phyloP scores from a whole-genome alignment of 1,140 invertebrate species.

The Apis florea region DNA sequence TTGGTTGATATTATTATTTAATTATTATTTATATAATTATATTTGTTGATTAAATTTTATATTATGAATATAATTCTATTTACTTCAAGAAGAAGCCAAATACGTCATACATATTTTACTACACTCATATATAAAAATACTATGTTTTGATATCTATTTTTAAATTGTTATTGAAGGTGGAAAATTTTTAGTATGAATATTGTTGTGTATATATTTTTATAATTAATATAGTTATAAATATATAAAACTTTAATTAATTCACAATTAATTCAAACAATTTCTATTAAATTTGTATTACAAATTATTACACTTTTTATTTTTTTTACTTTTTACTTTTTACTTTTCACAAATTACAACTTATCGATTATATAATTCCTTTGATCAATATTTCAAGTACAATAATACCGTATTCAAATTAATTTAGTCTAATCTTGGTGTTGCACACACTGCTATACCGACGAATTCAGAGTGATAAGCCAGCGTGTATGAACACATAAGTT shows the following conservation, averaged over 20 bases:
- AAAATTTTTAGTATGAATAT: background rate
- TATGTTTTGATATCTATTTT: constrained; percentile 5
- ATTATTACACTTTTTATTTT: background rate
- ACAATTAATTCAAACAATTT: background rate
- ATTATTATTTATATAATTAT: no score
- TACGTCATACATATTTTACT: background rate
- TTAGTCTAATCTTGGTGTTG: no score
- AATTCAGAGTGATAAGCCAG: constrained; percentile 14
- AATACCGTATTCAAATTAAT: background rate
- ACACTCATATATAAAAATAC: background rate
- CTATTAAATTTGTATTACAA: background rate
- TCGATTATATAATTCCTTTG: background rate
- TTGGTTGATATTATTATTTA: background rate
- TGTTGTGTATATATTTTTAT: no score
- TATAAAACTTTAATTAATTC: background rate
- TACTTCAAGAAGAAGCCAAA: constrained; percentile 7
- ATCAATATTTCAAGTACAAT: background rate
- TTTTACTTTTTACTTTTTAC: background rate
- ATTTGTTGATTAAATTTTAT: background rate
- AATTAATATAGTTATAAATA: background rate
- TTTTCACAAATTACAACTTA: background rate
- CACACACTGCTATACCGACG: constrained; percentile 20
- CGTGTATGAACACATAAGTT: background rate
- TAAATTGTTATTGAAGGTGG: background rate
- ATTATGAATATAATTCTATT: constrained; percentile 20